Evolutionary conservation across 2,797 vertebrate genomes (phyloP).

Genomic region (Sternarchorhynchus goeldii): DNA sequence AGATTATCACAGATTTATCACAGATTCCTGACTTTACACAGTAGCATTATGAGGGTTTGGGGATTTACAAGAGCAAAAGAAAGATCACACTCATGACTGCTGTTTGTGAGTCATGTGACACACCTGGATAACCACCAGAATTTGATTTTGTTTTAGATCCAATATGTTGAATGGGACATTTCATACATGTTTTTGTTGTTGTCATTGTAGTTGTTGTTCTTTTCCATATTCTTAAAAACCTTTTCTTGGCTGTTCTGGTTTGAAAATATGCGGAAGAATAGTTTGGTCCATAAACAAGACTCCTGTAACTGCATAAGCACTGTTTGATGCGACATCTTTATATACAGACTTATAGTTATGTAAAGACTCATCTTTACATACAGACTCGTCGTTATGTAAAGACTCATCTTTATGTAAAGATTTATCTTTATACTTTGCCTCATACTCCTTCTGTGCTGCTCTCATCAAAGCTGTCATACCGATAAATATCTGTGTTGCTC

Average conservation of each 20-base stretch:
- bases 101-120: neutral
- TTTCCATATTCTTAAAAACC: constrained; percentile 20
- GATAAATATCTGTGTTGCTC: too few species aligned
- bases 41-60: neutral
- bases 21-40: neutral
- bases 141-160: neutral
- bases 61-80: neutral
- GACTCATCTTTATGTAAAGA: too few species aligned
- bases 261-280: neutral
- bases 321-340: neutral
- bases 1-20: neutral
- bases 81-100: neutral
- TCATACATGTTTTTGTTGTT: constrained; percentile 15
- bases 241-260: constrained; percentile 11
- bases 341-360: neutral
- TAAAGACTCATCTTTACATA: too few species aligned
- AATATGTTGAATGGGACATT: neutral
- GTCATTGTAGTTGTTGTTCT: neutral
- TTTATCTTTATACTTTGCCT: too few species aligned
- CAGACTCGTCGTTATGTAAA: too few species aligned
- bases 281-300: neutral
- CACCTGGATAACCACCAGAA: neutral
- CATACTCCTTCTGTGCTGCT: too few species aligned
- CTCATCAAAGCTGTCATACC: too few species aligned
- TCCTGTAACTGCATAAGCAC: neutral